Evolutionary conservation across 2,113 vertebrate species (phyloP).

Genomic region (Eurystomus gularis): DNA sequence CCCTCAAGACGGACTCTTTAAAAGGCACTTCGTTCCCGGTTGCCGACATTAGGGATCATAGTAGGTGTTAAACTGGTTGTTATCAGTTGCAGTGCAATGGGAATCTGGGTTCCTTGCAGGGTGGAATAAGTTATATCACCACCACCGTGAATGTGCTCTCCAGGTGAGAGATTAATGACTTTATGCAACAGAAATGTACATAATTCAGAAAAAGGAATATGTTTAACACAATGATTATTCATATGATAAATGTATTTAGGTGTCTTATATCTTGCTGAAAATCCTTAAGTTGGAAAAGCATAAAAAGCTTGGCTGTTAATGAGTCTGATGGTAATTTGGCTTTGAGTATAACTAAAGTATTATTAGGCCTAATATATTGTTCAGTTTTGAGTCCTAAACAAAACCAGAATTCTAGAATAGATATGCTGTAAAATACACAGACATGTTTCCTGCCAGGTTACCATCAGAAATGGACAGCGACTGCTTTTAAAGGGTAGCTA

Average conservation of each 20-base stretch:
- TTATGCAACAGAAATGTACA: background rate
- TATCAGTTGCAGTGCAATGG: background rate
- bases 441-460: background rate
- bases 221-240: background rate
- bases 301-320: background rate
- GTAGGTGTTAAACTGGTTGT: background rate
- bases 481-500: background rate
- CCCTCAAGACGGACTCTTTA: background rate
- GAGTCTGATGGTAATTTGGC: background rate
- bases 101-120: background rate
- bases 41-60: background rate
- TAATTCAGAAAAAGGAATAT: background rate
- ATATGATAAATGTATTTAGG: background rate
- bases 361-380: background rate
- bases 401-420: background rate
- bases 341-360: background rate
- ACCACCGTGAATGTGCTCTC: background rate
- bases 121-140: background rate
- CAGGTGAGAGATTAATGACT: background rate
- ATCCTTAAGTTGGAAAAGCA: background rate
- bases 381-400: background rate
- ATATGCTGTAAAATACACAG: fast-evolving
- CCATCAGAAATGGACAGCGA: background rate
- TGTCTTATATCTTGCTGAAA: background rate
- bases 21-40: background rate